Evolutionary conservation across 2,888 invertebrate genomes (phyloP).

Genomic region (Pegoplata infirma): DNA sequence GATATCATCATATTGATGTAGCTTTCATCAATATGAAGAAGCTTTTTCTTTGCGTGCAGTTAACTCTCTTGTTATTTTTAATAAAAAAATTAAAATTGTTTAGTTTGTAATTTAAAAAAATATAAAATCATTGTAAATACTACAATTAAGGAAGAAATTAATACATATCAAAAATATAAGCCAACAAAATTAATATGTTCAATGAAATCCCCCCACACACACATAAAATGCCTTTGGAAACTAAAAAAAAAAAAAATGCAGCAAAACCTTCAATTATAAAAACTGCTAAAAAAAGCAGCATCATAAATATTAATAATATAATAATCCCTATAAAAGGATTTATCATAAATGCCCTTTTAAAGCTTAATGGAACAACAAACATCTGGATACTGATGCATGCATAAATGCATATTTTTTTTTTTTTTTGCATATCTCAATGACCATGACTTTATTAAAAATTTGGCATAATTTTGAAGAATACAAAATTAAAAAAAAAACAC

Average conservation of each 20-base stretch:
- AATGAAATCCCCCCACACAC: too few species aligned
- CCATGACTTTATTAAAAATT: constrained; percentile 21
- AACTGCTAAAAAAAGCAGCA: neutral
- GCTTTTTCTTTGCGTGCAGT: too few species aligned
- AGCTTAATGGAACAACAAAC: neutral
- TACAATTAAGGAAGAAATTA: too few species aligned
- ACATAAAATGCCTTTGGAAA: neutral
- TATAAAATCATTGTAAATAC: too few species aligned
- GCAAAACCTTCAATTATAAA: neutral
- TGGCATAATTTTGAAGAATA: constrained; percentile 19
- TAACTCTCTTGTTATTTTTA: too few species aligned
- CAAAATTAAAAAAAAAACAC: neutral
- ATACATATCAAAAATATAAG: too few species aligned
- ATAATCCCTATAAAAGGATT: constrained; percentile 23
- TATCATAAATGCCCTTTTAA: neutral
- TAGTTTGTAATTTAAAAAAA: too few species aligned
- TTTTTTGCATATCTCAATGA: neutral
- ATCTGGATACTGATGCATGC: neutral
- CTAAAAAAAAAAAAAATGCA: neutral
- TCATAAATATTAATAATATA: neutral
- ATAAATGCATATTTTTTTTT: neutral
- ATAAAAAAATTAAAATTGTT: too few species aligned
- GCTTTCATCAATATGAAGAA: too few species aligned
- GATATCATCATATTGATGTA: too few species aligned
- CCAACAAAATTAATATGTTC: too few species aligned